Base-by-base conservation (phyloP, 2,797 vertebrate species). In the Cynodonichthys magdalenae region DNA sequence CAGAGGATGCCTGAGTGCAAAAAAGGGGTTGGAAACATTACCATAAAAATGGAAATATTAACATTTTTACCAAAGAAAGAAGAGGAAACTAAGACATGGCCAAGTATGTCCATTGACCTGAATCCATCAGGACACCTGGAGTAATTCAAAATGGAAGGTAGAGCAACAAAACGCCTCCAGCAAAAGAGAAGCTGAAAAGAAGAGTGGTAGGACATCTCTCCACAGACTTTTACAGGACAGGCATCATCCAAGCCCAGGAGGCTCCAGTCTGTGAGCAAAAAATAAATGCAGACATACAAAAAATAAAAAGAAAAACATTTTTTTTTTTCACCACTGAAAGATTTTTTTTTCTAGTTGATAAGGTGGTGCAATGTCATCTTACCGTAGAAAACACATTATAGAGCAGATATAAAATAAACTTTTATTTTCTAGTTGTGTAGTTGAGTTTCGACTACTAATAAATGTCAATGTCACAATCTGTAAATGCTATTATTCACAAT, bases 81-180 rank as follows among this genome's bases (percentile, higher is more conserved):
- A 41, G 31, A 18, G 34, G 4, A 63, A 39, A 51, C 17, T 36
- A 46, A 51, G 41, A 57, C 59, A 29, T 34, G 29, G 27, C 19
- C 51, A 27, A 27, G 29, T 34, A 17, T 48, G 44, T 46, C 31
- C 53, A 53, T 7, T 53, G 48, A 70, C 67, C 54, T 63, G n/a
- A 70, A 31, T 63, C 53, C 54, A 45, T 58, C 54, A 66, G 53
- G 49, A 69, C 53, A 31, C 48, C 53, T 58, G 53, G 29, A 39
- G 29, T 45, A 53, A 52, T 47, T 69, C n/a, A 63, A 52, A 69
- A 6, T 39, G 29, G 48, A 62, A 57, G 47, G 48, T 41, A 46
- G 31, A 58, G 63, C 54, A 51, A 58, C 47, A 58, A 34, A 66
- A 58, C 15, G 54, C 54, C 47, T 58, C 47, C 63, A 52, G 59